These are phyloP conservation scores for Drosophila leontia DNA, from an alignment of 1,140 invertebrate genomes.

Conservation along the genomic window DNA sequence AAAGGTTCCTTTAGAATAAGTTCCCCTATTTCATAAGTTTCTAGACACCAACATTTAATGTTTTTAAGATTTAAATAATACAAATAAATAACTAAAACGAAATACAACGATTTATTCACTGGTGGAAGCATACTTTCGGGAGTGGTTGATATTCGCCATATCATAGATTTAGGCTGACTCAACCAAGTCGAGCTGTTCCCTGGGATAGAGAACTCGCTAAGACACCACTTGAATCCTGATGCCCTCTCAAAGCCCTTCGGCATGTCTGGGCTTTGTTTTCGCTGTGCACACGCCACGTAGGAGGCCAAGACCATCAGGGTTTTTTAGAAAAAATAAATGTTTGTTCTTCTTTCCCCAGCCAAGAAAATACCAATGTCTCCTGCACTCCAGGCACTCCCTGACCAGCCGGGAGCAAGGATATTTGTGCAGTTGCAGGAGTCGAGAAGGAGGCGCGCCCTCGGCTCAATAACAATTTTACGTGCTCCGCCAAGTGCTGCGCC, in stretches of 20 bases:
- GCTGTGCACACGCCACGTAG: slow-evolving; percentile 35
- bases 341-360: slow-evolving; percentile 1
- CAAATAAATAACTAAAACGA: slow-evolving; percentile 17
- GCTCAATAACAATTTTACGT: slow-evolving; percentile 65
- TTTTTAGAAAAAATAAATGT: slow-evolving; percentile 52
- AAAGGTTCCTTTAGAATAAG: neutral
- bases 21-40: slow-evolving; percentile 8
- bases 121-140: slow-evolving; percentile 7
- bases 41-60: slow-evolving; percentile 61
- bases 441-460: slow-evolving; percentile 4
- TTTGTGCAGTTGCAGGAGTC: slow-evolving; percentile 21
- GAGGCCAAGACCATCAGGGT: slow-evolving; percentile 37
- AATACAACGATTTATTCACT: slow-evolving; percentile 1
- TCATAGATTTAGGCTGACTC: slow-evolving; percentile 3
- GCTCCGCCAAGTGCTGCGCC: slow-evolving; percentile 56
- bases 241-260: neutral
- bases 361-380: slow-evolving; percentile 20
- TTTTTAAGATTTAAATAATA: slow-evolving; percentile 29
- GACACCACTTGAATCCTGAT: slow-evolving; percentile 45
- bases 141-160: neutral
- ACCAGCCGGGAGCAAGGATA: slow-evolving; percentile 4
- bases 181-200: neutral
- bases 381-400: neutral
- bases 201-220: slow-evolving; percentile 6
- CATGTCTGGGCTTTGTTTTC: slow-evolving; percentile 14